phyloP scores from a whole-genome alignment of 1,140 invertebrate genomes.

The Hylyphantes graminicola region DNA sequence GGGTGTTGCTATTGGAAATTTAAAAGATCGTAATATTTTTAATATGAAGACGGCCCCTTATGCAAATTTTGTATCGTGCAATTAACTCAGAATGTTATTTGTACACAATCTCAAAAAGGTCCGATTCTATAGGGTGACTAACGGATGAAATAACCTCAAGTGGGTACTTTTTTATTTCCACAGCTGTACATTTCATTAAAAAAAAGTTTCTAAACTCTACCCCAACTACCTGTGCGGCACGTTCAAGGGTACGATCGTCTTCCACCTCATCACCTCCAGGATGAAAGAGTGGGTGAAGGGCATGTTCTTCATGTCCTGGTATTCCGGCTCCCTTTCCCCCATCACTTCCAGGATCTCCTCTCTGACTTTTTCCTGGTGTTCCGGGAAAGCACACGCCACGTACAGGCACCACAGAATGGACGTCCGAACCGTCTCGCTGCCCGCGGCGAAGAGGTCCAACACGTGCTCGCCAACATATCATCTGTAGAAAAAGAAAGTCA shows the following conservation, averaged over 20 bases:
- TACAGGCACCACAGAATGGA: slow-evolving; percentile 66
- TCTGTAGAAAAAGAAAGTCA: background rate
- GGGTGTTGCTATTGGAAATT: too few species aligned
- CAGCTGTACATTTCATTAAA: too few species aligned
- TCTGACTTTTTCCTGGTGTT: slow-evolving; percentile 65
- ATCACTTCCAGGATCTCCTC: slow-evolving; percentile 75
- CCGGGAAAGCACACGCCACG: slow-evolving; percentile 65
- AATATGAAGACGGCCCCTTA: too few species aligned
- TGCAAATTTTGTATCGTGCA: too few species aligned
- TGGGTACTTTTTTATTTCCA: too few species aligned
- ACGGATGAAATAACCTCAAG: too few species aligned
- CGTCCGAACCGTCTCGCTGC: slow-evolving; percentile 66
- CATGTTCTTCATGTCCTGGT: slow-evolving; percentile 47
- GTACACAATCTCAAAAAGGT: too few species aligned
- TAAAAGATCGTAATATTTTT: too few species aligned
- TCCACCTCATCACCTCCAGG: slow-evolving; percentile 41
- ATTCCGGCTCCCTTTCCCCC: slow-evolving; percentile 63
- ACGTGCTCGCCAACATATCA: slow-evolving; percentile 55
- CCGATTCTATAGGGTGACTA: too few species aligned
- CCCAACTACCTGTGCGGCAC: slow-evolving; percentile 16
- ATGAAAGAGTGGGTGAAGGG: slow-evolving; percentile 35
- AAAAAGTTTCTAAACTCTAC: too few species aligned
- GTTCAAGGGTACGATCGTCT: slow-evolving; percentile 17
- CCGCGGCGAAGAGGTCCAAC: slow-evolving; percentile 64
- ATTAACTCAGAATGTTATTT: too few species aligned